Evolutionary conservation across 2,888 invertebrate genomes (phyloP), one percentile per base, ranked within the genome.

Genomic region (Eremobia ochroleuca): DNA sequence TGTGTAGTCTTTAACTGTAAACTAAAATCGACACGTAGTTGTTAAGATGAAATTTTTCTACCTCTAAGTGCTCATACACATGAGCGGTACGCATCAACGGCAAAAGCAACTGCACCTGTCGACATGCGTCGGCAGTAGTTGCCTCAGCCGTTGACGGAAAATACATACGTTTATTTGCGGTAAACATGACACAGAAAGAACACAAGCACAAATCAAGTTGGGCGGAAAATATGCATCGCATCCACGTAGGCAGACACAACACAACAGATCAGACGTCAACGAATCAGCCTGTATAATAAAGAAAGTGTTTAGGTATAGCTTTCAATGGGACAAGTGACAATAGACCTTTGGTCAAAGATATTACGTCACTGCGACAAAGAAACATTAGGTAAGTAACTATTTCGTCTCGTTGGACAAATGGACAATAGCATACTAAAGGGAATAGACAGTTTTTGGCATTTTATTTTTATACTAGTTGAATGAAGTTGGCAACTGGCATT

Each of bases 241-340:
- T 0, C n/a, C 21, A 49, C 49, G 49, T 55, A n/a, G 9, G 11
- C 25, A 52, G 25, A 11, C 11, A 52, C 11, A 25, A 11, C 52
- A n/a, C n/a, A n/a, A n/a, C n/a, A n/a, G n/a, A n/a, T n/a, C n/a
- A n/a, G n/a, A n/a, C n/a, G n/a, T n/a, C 25, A 59, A 49, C 11
- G 25, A 59, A 69, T 52, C 28, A 46, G 1, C 73, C 64, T 75
- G 58, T 73, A 65, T 61, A 66, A 66, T 52, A 81, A 83, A 80
- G 85, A 83, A 83, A 85, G 83, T 85, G 49, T 79, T 79, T 58
- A n/a, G n/a, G 40, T 72, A 68, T 28, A 72, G 40, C 67, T 65
- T 84, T 79, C 58, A 81, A 81, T 83, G n/a, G 25, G 58, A 70
- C 82, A 59, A 43, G 25, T 67, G 52, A 83, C 85, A 85, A 83